A percentile compares a stretch with the other conserved stretches of the same genome.
phyloP scores from a whole-genome alignment of 2,888 invertebrate genomes.

The Acanthosoma haemorrhoidale region DNA sequence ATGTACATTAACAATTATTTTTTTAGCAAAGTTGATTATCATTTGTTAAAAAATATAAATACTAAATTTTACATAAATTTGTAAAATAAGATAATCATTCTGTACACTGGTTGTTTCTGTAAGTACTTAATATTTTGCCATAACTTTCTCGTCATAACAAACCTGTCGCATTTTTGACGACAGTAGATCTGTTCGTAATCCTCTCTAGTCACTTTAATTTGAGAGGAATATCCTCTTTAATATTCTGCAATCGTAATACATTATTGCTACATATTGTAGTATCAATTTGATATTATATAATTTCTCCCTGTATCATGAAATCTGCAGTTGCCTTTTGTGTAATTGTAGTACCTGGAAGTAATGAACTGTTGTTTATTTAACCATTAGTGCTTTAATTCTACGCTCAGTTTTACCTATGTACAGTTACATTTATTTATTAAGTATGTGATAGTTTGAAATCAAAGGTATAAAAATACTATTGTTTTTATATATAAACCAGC shows the following conservation, averaged over 20 bases:
- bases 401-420: slow-evolving; percentile 8
- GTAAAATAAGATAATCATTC: too few species aligned
- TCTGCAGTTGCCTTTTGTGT: slow-evolving; percentile 12
- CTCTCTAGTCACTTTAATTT: slow-evolving; percentile 22
- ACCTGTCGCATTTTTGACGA: neutral
- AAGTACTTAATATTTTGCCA: slow-evolving; percentile 26
- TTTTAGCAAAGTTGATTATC: too few species aligned
- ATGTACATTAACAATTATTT: neutral
- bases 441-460: slow-evolving; percentile 23
- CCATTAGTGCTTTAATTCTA: slow-evolving; percentile 14
- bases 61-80: neutral
- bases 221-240: neutral
- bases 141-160: slow-evolving; percentile 10
- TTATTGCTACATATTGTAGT: slow-evolving; percentile 9
- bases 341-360: slow-evolving; percentile 10
- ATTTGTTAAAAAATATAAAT: neutral
- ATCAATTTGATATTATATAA: neutral
- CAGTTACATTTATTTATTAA: slow-evolving; percentile 12
- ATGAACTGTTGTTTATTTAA: slow-evolving; percentile 11
- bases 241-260: neutral
- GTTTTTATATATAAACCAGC: neutral
- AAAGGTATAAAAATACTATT: slow-evolving; percentile 22
- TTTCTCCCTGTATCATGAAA: neutral
- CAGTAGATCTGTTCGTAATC: slow-evolving; percentile 1
- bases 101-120: neutral